phyloP scores from a whole-genome alignment of 2,113 vertebrate species.

The Pantherophis guttatus region DNA sequence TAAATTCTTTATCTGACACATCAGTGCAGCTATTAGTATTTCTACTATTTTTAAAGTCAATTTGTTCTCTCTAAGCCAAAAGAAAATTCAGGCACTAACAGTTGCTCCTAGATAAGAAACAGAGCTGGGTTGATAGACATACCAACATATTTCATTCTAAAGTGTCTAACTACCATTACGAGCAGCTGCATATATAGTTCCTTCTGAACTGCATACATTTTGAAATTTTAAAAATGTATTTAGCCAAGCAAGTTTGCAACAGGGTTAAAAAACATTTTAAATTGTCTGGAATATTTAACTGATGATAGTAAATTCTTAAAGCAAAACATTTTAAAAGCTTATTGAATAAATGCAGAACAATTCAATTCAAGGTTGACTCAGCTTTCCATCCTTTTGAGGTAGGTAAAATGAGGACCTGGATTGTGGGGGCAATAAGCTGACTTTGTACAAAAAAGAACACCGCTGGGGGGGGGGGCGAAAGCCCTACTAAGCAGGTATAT shows the following conservation, averaged over 20 bases:
- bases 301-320: not conserved
- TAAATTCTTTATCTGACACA: not conserved
- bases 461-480: no score
- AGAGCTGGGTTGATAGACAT: not conserved
- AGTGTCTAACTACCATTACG: not conserved
- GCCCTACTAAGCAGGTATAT: no score
- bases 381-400: no score
- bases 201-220: not conserved
- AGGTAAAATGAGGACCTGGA: no score
- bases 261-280: not conserved
- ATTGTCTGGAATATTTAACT: not conserved
- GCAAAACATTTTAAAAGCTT: not conserved
- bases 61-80: not conserved
- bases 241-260: not conserved
- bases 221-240: not conserved
- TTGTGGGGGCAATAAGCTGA: no score
- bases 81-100: not conserved
- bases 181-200: not conserved
- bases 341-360: not conserved
- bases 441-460: no score
- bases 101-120: not conserved
- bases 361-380: not conserved
- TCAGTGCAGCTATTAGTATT: not conserved
- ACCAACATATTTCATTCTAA: not conserved
- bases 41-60: not conserved